Percentiles rank a stretch among this genome's conserved stretches.
Conservation (phyloP, 2,888 invertebrate species). For the Nysson spinosus region DNA sequence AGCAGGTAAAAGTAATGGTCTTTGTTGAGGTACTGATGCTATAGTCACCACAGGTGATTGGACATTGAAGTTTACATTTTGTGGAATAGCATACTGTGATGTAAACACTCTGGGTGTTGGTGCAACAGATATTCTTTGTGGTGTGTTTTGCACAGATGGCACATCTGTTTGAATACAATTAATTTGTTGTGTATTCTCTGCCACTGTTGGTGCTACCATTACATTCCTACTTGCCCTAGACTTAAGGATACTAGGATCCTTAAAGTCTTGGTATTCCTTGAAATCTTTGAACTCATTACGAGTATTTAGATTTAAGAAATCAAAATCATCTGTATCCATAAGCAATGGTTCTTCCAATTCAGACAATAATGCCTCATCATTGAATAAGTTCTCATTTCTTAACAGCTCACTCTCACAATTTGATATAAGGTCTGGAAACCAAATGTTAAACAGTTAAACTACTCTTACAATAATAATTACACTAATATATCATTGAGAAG, state of each 20-base stretch:
- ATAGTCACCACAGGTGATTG: slow-evolving; percentile 73
- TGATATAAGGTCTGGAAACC: slow-evolving; percentile 81
- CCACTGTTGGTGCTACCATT: slow-evolving; percentile 42
- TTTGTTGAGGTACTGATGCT: slow-evolving; percentile 70
- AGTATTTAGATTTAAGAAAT: slow-evolving; percentile 75
- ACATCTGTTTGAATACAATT: slow-evolving; percentile 44
- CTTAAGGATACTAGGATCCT: slow-evolving; percentile 55
- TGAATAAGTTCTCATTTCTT: slow-evolving; percentile 79
- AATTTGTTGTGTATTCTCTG: slow-evolving; percentile 37
- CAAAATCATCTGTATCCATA: slow-evolving; percentile 78
- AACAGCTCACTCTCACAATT: slow-evolving; percentile 84
- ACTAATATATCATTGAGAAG: too few relatives aligned
- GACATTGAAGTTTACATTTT: slow-evolving; percentile 73
- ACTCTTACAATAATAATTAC: not conserved
- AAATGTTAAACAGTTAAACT: slow-evolving; percentile 2
- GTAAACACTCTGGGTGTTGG: slow-evolving; percentile 69
- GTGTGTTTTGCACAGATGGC: slow-evolving; percentile 38
- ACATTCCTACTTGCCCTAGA: slow-evolving; percentile 53
- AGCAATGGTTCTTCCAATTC: slow-evolving; percentile 78
- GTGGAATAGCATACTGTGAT: slow-evolving; percentile 70
- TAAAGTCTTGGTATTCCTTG: slow-evolving; percentile 57
- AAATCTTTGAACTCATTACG: slow-evolving; percentile 55
- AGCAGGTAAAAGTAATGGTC: slow-evolving; percentile 72
- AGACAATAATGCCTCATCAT: slow-evolving; percentile 78
- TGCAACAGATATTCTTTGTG: slow-evolving; percentile 64